Percentiles rank a stretch among this genome's conserved stretches.
These are phyloP conservation scores for Dipodomys stephensi DNA, from an alignment of 2,113 vertebrate species.

Conservation along the genomic window DNA sequence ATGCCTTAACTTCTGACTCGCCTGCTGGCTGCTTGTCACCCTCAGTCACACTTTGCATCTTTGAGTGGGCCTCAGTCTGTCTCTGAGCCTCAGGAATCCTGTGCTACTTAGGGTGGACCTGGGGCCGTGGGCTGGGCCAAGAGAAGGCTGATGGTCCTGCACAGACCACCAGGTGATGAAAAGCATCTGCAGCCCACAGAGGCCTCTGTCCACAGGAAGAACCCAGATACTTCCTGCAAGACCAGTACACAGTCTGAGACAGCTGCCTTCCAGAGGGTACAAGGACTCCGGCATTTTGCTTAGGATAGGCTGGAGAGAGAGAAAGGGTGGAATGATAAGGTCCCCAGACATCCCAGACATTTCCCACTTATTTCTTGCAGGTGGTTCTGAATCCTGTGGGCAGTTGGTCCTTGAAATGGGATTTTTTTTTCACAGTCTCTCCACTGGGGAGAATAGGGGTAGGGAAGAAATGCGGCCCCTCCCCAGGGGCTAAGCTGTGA, in stretches of 20 bases:
- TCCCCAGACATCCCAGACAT: neutral
- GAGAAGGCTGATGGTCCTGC: neutral
- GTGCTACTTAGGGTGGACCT: neutral
- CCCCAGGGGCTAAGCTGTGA: neutral
- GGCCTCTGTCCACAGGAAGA: neutral
- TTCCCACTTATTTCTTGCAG: neutral
- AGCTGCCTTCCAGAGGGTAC: neutral
- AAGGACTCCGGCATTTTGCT: neutral
- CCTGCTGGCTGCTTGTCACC: neutral
- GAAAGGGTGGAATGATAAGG: neutral
- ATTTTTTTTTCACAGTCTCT: neutral
- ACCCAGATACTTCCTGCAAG: neutral
- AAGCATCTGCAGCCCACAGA: neutral
- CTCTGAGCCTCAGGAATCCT: neutral
- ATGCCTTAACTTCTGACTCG: neutral
- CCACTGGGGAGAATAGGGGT: neutral
- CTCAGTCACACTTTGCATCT: neutral
- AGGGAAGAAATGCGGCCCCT: neutral
- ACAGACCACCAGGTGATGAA: neutral
- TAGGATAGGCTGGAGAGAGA: neutral
- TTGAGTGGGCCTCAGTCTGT: neutral
- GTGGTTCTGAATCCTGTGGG: neutral
- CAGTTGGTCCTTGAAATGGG: neutral
- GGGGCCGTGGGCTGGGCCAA: neutral
- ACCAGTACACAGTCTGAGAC: neutral